Evolutionary conservation across 2,113 vertebrate genomes (phyloP), one percentile per base, ranked within the genome.

Genomic region (Vulpes vulpes): DNA sequence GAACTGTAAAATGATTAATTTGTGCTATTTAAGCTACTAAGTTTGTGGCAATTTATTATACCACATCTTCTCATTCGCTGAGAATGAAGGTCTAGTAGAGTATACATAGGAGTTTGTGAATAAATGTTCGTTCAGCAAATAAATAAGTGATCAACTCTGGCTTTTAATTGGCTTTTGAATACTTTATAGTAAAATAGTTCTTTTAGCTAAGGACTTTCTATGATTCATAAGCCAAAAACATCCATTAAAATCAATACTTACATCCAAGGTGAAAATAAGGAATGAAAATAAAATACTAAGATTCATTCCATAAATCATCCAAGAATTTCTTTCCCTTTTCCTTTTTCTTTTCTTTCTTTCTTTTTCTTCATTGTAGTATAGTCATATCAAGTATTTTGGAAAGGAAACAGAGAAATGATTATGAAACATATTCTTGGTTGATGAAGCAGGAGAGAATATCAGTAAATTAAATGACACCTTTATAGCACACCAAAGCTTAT

Each of bases 381-480:
- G 74, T 64, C 10, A 49, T 65, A 83, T 22, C 74, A 95, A 91
- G n/a, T 69, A 92, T 71, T 95, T 86, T 93, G 81, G 94, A 85
- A 89, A 95, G 35, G 17, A 94, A 84, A 89, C 49, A 3, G 51
- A 94, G 22, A 93, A 96, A 80, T 3, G 53, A 76, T 84, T 84
- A 71, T 64, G 30, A 88, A 49, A 74, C 14, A 23, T 90, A 62
- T 76, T 49, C 22, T 85, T 57, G 20, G 81, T 32, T 96, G 59
- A 85, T 76, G 12, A 93, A 93, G 49, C 35, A 62, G 23, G 19
- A 22, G 49, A 76, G 16, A 91, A 53, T 43, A 60, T 65, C 16
- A 11, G 35, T 96, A 95, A 94, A 88, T 76, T 94, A 81, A 85
- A 62, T 81, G 43, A 91, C 27, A 79, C 49, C 65, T 71, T 94